These are phyloP conservation scores for Sinocyclocheilus anshuiensis DNA, from an alignment of 2,113 vertebrate species.

Conservation along the genomic window DNA sequence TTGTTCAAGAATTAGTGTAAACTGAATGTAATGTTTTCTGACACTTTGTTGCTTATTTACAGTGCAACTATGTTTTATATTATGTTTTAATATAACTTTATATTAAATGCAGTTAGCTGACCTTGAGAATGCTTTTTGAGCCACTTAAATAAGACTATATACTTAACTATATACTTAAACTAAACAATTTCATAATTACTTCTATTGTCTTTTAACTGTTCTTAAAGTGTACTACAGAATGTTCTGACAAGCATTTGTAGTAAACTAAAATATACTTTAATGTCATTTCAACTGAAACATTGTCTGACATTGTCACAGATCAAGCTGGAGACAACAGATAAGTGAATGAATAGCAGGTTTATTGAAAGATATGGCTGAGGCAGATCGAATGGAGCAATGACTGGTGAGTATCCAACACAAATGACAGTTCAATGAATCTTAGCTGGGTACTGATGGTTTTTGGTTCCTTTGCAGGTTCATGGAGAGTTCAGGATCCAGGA, in stretches of 20 bases:
- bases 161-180: too few relatives aligned
- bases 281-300: not conserved
- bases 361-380: too few relatives aligned
- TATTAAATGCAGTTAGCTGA: not conserved
- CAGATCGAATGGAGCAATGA: too few relatives aligned
- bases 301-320: not conserved
- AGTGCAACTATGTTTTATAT: not conserved
- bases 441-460: too few relatives aligned
- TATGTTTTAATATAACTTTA: not conserved
- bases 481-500: too few relatives aligned
- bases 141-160: too few relatives aligned
- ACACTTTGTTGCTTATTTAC: not conserved
- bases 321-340: too few relatives aligned
- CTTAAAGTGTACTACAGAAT: not conserved
- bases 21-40: not conserved
- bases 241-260: not conserved
- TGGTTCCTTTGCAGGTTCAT: too few relatives aligned
- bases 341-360: too few relatives aligned
- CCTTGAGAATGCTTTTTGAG: too few relatives aligned
- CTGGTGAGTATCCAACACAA: too few relatives aligned
- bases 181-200: not conserved
- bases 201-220: not conserved
- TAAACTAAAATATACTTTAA: not conserved
- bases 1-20: not conserved
- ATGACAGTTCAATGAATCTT: too few relatives aligned